Conservation (phyloP, 2,797 vertebrate genomes). For the Myioborus miniatus region DNA sequence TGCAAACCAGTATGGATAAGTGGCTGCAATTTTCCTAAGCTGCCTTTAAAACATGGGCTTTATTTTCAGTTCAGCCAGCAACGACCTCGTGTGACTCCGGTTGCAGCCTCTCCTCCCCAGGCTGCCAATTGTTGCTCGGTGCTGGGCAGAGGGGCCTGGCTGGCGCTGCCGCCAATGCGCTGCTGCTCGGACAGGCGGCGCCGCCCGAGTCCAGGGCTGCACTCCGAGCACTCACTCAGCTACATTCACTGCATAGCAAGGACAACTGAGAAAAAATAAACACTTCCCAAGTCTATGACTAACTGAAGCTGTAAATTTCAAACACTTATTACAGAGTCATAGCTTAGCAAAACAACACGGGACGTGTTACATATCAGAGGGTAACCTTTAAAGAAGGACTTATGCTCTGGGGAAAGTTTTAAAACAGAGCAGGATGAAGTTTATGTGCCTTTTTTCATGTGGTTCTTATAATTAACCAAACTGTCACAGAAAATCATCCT, state of each 20-base stretch:
- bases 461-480: constrained; percentile 47
- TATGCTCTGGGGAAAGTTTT: neutral
- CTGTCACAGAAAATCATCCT: constrained; percentile 35
- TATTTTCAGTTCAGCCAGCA: constrained; percentile 17
- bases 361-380: constrained; percentile 34
- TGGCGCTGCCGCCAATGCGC: neutral
- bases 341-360: constrained; percentile 25
- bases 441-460: constrained; percentile 29
- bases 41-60: constrained; percentile 12
- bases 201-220: neutral
- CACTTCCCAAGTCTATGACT: constrained; percentile 31
- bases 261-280: constrained; percentile 63
- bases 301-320: constrained; percentile 54
- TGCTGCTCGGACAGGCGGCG: neutral
- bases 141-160: neutral
- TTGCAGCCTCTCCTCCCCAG: neutral
- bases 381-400: constrained; percentile 37
- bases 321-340: constrained; percentile 31
- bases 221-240: neutral
- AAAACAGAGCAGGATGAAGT: constrained; percentile 31
- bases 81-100: constrained; percentile 12
- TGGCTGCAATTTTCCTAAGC: constrained; percentile 18
- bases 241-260: constrained; percentile 11
- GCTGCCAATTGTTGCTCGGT: neutral
- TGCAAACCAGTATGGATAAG: constrained; percentile 25